phyloP scores from a whole-genome alignment of 1,140 invertebrate genomes.

The Bombus pascuorum region DNA sequence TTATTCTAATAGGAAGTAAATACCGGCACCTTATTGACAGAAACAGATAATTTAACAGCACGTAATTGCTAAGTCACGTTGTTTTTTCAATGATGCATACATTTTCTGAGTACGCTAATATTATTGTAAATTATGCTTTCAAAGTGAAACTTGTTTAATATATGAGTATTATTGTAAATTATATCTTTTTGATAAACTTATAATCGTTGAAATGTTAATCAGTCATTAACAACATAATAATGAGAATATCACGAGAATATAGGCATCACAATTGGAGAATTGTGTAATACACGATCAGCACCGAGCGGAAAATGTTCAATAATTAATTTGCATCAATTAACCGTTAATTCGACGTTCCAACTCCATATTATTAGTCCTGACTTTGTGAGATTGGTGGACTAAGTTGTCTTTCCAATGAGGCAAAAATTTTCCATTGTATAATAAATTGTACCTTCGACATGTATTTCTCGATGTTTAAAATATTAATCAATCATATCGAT shows the following conservation, averaged over 20 bases:
- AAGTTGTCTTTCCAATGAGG: too few species aligned
- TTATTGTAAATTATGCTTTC: too few species aligned
- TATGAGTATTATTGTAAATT: background rate
- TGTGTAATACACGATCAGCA: background rate
- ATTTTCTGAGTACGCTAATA: too few species aligned
- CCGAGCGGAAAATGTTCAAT: background rate
- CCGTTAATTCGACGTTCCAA: background rate
- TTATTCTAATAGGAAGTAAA: background rate
- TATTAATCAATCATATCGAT: background rate
- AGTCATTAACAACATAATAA: background rate
- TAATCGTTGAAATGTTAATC: background rate
- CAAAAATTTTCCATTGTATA: background rate
- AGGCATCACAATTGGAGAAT: background rate
- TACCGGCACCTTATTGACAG: background rate
- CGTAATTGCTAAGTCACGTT: background rate
- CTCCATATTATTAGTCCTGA: background rate
- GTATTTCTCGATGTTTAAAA: background rate
- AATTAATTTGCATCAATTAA: constrained; percentile 11
- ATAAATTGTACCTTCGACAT: background rate
- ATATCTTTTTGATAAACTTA: background rate
- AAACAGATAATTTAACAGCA: background rate
- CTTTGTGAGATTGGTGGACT: background rate
- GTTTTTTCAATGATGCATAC: too few species aligned
- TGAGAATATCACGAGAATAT: background rate
- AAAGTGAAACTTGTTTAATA: too few species aligned